Evolutionary conservation across 1,140 invertebrate genomes (phyloP).

Genomic region (Pentalonia nigronervosa): DNA sequence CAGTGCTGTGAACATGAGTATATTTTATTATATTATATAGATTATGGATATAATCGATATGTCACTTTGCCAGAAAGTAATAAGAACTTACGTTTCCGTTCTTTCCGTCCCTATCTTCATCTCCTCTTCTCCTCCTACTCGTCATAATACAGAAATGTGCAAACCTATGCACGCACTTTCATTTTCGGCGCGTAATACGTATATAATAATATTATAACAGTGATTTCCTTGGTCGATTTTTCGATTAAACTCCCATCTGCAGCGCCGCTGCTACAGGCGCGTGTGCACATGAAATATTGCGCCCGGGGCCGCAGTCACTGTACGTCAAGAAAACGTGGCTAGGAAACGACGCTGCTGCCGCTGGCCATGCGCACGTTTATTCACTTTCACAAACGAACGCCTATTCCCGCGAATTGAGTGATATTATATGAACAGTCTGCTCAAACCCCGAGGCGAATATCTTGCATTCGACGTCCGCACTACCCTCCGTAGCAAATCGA

Average conservation of each 20-base stretch:
- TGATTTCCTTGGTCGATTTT: not conserved
- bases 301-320: not conserved
- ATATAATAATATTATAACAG: not conserved
- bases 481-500: not conserved
- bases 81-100: not conserved
- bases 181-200: not conserved
- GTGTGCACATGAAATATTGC: not conserved
- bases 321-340: not conserved
- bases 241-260: not conserved
- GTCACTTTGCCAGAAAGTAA: not conserved
- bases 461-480: not conserved
- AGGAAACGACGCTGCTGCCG: not conserved
- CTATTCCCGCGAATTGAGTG: not conserved
- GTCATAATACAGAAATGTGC: not conserved
- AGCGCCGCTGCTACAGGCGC: not conserved
- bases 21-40: not conserved
- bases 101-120: not conserved
- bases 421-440: not conserved
- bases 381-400: not conserved
- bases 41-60: not conserved
- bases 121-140: not conserved
- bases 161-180: not conserved
- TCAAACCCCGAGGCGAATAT: not conserved
- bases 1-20: not conserved
- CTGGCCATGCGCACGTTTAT: not conserved